These are phyloP conservation scores for Ctenosaura bakeri DNA, from an alignment of 2,797 vertebrate species.

Conservation along the genomic window DNA sequence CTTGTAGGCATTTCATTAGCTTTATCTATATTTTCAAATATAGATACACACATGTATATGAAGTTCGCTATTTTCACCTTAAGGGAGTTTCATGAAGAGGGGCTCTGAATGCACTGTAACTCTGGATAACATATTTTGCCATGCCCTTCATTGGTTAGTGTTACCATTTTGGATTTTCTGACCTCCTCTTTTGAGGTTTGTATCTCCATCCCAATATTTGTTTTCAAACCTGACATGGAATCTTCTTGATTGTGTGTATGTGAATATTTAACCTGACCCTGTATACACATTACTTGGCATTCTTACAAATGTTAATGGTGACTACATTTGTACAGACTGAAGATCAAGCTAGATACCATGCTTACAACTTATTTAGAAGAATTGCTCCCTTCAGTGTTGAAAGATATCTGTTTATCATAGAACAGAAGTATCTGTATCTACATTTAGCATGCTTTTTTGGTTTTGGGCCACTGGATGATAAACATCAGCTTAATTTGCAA, in stretches of 20 bases:
- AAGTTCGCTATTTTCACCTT: background rate
- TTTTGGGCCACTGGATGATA: too few species aligned
- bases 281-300: background rate
- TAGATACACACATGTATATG: background rate
- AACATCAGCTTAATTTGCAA: too few species aligned
- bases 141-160: background rate
- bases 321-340: background rate
- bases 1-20: background rate
- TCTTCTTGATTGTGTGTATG: background rate
- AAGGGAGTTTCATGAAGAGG: background rate
- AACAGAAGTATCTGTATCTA: too few species aligned
- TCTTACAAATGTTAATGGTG: background rate
- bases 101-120: background rate
- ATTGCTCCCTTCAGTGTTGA: too few species aligned
- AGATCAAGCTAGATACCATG: background rate
- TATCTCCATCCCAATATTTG: background rate
- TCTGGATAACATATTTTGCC: background rate
- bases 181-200: background rate
- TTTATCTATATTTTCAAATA: background rate
- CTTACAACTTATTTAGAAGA: too few species aligned
- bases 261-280: background rate
- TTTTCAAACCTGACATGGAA: conserved; percentile 4
- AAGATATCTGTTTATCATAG: too few species aligned
- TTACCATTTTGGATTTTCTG: background rate
- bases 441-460: too few species aligned